phyloP scores from a whole-genome alignment of 2,888 invertebrate species.

The Keiferia lycopersicella region DNA sequence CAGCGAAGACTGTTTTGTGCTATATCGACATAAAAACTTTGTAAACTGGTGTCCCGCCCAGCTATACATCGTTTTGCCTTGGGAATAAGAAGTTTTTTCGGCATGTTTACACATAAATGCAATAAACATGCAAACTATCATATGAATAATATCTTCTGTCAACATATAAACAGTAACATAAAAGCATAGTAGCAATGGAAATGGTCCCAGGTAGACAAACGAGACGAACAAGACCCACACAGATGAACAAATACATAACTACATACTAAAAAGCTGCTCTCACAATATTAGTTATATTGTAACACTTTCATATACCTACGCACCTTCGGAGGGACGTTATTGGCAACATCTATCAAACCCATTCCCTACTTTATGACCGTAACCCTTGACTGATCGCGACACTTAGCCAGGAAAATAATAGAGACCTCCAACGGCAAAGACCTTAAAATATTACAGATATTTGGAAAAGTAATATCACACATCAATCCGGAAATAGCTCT shows the following conservation, averaged over 20 bases:
- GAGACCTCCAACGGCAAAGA: not conserved
- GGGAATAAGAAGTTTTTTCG: too few species aligned
- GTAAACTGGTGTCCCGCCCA: not conserved
- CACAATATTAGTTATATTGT: too few species aligned
- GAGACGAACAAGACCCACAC: too few species aligned
- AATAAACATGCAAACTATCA: too few species aligned
- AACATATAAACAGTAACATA: too few species aligned
- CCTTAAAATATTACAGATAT: constrained; percentile 19
- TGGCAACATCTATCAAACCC: constrained; percentile 20
- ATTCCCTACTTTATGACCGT: constrained; percentile 18
- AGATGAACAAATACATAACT: too few species aligned
- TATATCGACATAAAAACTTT: not conserved
- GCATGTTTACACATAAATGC: too few species aligned
- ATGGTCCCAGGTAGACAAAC: too few species aligned
- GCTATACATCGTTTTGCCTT: too few species aligned
- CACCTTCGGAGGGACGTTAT: constrained; percentile 7
- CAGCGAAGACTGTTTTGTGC: not conserved
- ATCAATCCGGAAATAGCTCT: not conserved
- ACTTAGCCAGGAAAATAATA: not conserved
- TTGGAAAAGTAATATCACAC: constrained; percentile 16
- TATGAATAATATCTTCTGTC: too few species aligned
- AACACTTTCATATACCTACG: not conserved
- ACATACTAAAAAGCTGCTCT: too few species aligned
- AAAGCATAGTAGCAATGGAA: too few species aligned
- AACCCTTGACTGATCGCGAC: constrained; percentile 19